Evolutionary conservation across 2,797 vertebrate genomes (phyloP).

Genomic region (Micrastur ruficollis): DNA sequence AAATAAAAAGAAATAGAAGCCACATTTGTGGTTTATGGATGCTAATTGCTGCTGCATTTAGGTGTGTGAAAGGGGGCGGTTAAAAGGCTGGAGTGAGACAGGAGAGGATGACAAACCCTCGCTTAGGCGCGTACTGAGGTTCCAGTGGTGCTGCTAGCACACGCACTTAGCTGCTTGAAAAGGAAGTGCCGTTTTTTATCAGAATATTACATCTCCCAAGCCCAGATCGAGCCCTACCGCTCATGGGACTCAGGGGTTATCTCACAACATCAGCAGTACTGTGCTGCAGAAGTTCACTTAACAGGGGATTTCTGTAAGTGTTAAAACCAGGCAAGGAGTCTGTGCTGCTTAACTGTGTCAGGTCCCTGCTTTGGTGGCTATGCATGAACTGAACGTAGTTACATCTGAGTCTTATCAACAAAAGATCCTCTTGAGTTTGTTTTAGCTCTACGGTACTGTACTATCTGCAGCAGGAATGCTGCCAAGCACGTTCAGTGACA

Average conservation of each 20-base stretch:
- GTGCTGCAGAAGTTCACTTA: conserved; percentile 60
- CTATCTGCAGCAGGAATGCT: not conserved
- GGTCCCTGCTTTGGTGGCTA: not conserved
- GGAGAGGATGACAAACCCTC: conserved; percentile 58
- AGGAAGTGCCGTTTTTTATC: conserved; percentile 87
- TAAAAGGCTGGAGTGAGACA: conserved; percentile 57
- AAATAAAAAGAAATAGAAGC: conserved; percentile 32
- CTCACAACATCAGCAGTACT: conserved; percentile 71
- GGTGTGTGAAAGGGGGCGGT: conserved; percentile 40
- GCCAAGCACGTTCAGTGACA: conserved; percentile 15
- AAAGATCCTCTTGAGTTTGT: not conserved
- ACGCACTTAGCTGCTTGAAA: conserved; percentile 70
- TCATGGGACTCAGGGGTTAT: conserved; percentile 75
- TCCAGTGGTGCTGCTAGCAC: conserved; percentile 70
- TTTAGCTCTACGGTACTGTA: not conserved
- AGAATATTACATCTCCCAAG: conserved; percentile 79
- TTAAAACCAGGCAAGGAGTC: conserved; percentile 11
- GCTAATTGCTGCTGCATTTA: conserved; percentile 49
- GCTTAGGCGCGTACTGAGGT: conserved; percentile 35
- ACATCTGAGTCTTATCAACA: conserved; percentile 1
- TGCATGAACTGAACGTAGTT: not conserved
- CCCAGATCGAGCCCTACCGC: conserved; percentile 68
- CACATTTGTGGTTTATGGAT: conserved; percentile 68
- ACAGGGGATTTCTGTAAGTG: conserved; percentile 70
- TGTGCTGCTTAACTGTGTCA: not conserved